These are phyloP conservation scores for Halictus quadricinctus DNA, from an alignment of 2,888 invertebrate species.

Conservation along the genomic window DNA sequence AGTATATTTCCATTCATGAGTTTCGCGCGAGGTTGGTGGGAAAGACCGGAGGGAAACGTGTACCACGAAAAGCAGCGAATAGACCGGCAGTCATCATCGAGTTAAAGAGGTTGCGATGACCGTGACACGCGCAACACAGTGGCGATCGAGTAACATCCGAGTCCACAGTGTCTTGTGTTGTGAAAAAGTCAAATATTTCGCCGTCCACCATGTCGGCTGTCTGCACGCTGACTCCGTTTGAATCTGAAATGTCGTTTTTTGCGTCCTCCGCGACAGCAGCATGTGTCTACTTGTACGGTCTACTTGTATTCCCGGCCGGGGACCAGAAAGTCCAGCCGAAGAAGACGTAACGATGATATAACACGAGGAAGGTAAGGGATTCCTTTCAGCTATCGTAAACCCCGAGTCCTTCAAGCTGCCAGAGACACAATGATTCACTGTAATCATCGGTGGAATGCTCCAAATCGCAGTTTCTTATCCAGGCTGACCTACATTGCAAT, in stretches of 20 bases:
- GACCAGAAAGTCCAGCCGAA: slow-evolving; percentile 17
- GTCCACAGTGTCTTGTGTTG: slow-evolving; percentile 60
- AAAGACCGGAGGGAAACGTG: background rate
- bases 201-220: slow-evolving; percentile 43
- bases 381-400: slow-evolving; percentile 18
- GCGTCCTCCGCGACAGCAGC: slow-evolving; percentile 38
- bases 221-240: slow-evolving; percentile 46
- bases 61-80: slow-evolving; percentile 3
- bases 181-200: slow-evolving; percentile 66
- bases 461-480: background rate
- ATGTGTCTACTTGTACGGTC: slow-evolving; percentile 54
- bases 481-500: background rate
- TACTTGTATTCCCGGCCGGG: slow-evolving; percentile 41
- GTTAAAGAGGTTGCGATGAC: slow-evolving; percentile 55
- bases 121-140: slow-evolving; percentile 66
- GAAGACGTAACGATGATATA: slow-evolving; percentile 45
- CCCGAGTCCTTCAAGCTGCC: background rate
- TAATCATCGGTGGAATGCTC: background rate
- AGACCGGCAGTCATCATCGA: slow-evolving; percentile 24
- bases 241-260: slow-evolving; percentile 55
- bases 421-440: slow-evolving; percentile 16
- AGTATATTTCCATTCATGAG: background rate
- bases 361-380: slow-evolving; percentile 42
- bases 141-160: slow-evolving; percentile 49
- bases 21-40: background rate